Evolutionary conservation across 2,113 vertebrate species (phyloP).

Genomic region (Asarcornis scutulata): DNA sequence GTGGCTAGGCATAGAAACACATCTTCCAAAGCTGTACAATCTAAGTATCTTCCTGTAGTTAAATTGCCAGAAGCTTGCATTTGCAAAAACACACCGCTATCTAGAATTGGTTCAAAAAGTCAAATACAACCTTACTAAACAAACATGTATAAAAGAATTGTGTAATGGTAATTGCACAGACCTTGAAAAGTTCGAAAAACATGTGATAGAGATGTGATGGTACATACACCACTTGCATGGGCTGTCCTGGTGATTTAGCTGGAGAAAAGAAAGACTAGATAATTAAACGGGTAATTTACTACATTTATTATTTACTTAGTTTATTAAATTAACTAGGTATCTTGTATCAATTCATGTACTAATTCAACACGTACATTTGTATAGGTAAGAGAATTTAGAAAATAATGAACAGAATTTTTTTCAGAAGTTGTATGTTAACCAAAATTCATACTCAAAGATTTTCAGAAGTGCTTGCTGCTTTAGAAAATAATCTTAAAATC

Average conservation of each 20-base stretch:
- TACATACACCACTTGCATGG: constrained; percentile 92
- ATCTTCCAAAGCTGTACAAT: not conserved
- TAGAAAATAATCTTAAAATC: not conserved
- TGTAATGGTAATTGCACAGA: constrained; percentile 73
- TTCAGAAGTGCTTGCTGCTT: not conserved
- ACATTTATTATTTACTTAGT: too few species aligned
- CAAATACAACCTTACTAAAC: not conserved
- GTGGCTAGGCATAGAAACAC: not conserved
- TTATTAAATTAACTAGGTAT: not conserved
- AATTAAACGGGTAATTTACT: constrained; percentile 10
- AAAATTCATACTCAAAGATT: not conserved
- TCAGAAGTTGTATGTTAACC: not conserved
- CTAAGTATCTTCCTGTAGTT: not conserved
- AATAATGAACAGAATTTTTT: not conserved
- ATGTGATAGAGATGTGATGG: constrained; percentile 99
- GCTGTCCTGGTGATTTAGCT: constrained; percentile 87
- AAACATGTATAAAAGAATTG: constrained; percentile 30
- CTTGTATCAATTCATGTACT: not conserved
- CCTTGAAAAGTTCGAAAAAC: constrained; percentile 99
- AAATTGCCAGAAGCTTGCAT: not conserved
- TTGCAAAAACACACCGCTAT: not conserved
- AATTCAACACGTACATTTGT: not conserved
- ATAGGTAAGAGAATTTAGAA: not conserved
- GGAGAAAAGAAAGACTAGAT: constrained; percentile 69
- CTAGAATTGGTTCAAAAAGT: not conserved